These are phyloP conservation scores for Tipula lateralis DNA, from an alignment of 2,888 invertebrate genomes.

Conservation along the genomic window DNA sequence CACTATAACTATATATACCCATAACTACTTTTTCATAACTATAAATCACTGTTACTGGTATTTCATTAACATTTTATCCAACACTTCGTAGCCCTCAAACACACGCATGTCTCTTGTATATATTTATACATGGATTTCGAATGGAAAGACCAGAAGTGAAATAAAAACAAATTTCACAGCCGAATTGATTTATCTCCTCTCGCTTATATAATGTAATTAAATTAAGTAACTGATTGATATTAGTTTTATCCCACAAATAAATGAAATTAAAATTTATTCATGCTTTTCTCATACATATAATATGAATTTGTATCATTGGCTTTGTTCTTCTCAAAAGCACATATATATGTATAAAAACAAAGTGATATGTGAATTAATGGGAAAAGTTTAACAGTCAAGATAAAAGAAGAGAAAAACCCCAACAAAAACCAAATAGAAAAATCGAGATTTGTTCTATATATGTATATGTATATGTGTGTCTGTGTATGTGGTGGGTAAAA, in stretches of 20 bases:
- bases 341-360: not conserved
- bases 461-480: not conserved
- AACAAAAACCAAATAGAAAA: not conserved
- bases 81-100: not conserved
- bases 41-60: not conserved
- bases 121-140: not conserved
- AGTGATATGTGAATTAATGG: slow-evolving; percentile 11
- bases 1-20: too few species aligned
- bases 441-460: not conserved
- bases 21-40: not conserved
- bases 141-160: not conserved
- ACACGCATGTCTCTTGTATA: not conserved
- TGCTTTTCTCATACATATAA: not conserved
- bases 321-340: not conserved
- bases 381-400: not conserved
- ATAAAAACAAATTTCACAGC: not conserved
- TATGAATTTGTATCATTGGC: not conserved
- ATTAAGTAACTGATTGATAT: slow-evolving; percentile 24
- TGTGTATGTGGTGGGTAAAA: too few species aligned
- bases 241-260: slow-evolving; percentile 24
- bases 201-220: slow-evolving; percentile 24
- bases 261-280: slow-evolving; percentile 24
- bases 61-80: slow-evolving; percentile 11
- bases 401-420: not conserved
- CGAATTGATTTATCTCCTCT: not conserved